Evolutionary conservation across 2,888 invertebrate species (phyloP).

Genomic region (Mesorhabditis sp.): DNA sequence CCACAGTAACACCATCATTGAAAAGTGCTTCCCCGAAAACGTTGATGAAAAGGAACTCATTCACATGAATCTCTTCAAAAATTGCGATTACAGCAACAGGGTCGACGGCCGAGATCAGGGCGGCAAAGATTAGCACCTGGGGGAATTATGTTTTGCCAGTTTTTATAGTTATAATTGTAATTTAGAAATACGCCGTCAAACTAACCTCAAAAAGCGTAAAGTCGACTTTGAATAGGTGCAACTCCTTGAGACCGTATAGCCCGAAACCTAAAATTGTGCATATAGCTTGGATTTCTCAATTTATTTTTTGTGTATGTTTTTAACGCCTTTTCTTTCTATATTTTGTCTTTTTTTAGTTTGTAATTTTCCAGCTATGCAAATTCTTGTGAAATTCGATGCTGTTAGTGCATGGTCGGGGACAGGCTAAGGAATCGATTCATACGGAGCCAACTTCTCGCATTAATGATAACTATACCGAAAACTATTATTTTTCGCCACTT

Average conservation of each 20-base stretch:
- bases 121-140: neutral
- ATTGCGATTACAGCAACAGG: conserved; percentile 28
- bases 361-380: too few relatives aligned
- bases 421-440: too few relatives aligned
- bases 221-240: neutral
- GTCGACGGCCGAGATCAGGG: conserved; percentile 42
- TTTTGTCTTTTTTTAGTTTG: too few relatives aligned
- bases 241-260: neutral
- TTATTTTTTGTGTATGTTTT: too few relatives aligned
- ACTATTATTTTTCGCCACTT: too few relatives aligned
- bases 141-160: neutral
- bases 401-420: too few relatives aligned
- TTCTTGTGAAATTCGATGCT: too few relatives aligned
- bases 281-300: too few relatives aligned
- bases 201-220: neutral
- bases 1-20: conserved; percentile 95
- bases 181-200: neutral
- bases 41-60: conserved; percentile 93
- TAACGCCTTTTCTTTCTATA: too few relatives aligned
- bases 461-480: too few relatives aligned
- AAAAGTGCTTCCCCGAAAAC: conserved; percentile 95
- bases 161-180: neutral
- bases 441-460: too few relatives aligned
- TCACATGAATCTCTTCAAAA: conserved; percentile 70
- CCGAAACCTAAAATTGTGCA: neutral